Conservation (phyloP, 2,888 invertebrate genomes). For the Thysanoteuthis rhombus region DNA sequence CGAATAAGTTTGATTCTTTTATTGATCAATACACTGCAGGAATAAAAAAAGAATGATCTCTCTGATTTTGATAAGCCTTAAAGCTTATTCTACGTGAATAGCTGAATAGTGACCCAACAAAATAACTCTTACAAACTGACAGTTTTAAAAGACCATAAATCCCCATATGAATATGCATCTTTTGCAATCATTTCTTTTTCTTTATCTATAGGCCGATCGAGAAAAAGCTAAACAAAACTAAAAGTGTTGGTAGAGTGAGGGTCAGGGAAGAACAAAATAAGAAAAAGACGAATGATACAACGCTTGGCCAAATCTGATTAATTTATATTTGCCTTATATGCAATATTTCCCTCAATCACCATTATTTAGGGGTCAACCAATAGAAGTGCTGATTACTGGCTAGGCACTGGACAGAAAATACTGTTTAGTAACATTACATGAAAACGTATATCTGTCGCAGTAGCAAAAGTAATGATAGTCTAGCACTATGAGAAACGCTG, state of each 20-base stretch:
- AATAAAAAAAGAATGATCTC: not conserved
- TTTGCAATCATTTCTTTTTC: not conserved
- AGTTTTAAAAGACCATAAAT: not conserved
- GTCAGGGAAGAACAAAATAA: not conserved
- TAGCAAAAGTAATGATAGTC: not conserved
- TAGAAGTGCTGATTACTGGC: not conserved
- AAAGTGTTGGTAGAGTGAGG: not conserved
- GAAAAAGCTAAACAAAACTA: not conserved
- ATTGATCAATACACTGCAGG: too few species aligned
- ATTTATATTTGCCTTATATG: not conserved
- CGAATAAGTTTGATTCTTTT: not conserved
- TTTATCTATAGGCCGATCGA: not conserved
- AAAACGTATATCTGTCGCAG: not conserved
- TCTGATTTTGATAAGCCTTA: not conserved
- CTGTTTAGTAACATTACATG: not conserved
- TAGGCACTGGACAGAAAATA: not conserved
- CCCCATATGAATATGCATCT: not conserved
- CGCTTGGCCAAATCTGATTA: not conserved
- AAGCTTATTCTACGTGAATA: not conserved
- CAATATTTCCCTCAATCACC: not conserved
- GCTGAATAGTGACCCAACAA: not conserved
- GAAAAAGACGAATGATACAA: not conserved
- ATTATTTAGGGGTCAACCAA: not conserved
- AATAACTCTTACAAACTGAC: not conserved
- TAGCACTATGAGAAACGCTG: not conserved